Evolutionary conservation across 2,888 invertebrate genomes (phyloP).

Genomic region (Orthosia gothica): DNA sequence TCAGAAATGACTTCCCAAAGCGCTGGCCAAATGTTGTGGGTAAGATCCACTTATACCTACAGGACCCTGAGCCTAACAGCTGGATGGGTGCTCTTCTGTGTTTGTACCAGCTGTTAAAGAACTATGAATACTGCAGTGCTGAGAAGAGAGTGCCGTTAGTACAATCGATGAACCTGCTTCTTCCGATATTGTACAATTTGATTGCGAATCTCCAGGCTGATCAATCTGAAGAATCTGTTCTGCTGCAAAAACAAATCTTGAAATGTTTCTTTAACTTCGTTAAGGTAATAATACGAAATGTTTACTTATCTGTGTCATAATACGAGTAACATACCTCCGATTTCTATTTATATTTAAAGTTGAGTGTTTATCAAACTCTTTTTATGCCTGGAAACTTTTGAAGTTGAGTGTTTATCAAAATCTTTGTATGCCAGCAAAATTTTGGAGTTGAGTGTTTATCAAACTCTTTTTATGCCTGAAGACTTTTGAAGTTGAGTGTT

Average conservation of each 20-base stretch:
- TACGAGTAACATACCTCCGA: too few relatives aligned
- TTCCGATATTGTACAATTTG: conserved; percentile 97
- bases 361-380: too few relatives aligned
- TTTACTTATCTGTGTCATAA: background rate
- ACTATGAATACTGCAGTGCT: conserved; percentile 97
- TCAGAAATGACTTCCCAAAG: conserved; percentile 98
- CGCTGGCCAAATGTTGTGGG: conserved; percentile 99
- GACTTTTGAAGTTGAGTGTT: too few relatives aligned
- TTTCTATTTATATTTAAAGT: too few relatives aligned
- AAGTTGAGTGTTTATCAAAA: too few relatives aligned
- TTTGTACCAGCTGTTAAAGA: conserved; percentile 98
- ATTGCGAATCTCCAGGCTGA: conserved; percentile 95
- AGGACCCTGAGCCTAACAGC: conserved; percentile 96
- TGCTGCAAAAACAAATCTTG: conserved; percentile 98
- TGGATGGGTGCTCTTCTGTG: conserved; percentile 98
- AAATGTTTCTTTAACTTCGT: conserved; percentile 98
- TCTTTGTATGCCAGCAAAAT: too few relatives aligned
- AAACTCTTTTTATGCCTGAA: too few relatives aligned
- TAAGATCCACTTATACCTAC: conserved; percentile 98
- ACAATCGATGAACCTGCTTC: conserved; percentile 98
- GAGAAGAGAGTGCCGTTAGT: conserved; percentile 97
- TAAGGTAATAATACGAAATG: conserved; percentile 91
- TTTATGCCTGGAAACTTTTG: too few relatives aligned
- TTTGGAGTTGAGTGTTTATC: too few relatives aligned
- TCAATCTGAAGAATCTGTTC: conserved; percentile 96